Evolutionary conservation across 30 jellyfish, hydroid and myxozoan genomes (phyloP), one percentile per base, ranked within the genome.

Genomic region (Catostylus mosaicus): DNA sequence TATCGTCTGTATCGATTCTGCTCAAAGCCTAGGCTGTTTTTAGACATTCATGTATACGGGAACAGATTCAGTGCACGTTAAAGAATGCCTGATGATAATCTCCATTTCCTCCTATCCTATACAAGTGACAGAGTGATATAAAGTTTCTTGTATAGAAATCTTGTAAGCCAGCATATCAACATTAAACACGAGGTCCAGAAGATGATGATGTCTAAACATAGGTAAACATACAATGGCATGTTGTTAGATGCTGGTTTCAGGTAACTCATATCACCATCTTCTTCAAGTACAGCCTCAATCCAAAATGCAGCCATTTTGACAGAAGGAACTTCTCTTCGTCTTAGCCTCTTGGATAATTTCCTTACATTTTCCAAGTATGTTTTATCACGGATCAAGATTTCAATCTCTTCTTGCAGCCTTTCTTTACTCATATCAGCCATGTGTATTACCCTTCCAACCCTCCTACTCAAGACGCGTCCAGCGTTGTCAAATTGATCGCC

Each of bases 401-500:
- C 51, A 24, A 84, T 34, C 27, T 66, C 68, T 22, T 22, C 35
- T 6, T 37, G 68, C 0, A 84, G 64, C 7, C 46, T 32, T 59
- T 73, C 65, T 20, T 31, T 38, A 22, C 40, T 43, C 3, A 84
- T 20, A 5, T 62, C 78, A 18, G 23, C 52, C 1, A 84, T 54
- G 8, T 32, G 73, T 26, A 87, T 22, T n/a, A 90, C 87, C 6
- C 43, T 78, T 19, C 96, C 96, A 20, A 87, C 24, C 40, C 47
- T 72, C 56, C 89, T 68, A 23, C 79, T 75, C 32, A 45, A 35
- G 57, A 86, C 86, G 11, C 82, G 73, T 9, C 90, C 96, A 1
- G 96, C 96, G 33, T 27, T 66, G 35, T 77, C 89, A 54, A 78
- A 87, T 37, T 87, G 96, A 18, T 87, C 96, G 6, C 96, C 96